Evolutionary conservation across 1,140 invertebrate genomes (phyloP), one percentile per base, ranked within the genome.

Genomic region (Drosophila pseudoananassae): DNA sequence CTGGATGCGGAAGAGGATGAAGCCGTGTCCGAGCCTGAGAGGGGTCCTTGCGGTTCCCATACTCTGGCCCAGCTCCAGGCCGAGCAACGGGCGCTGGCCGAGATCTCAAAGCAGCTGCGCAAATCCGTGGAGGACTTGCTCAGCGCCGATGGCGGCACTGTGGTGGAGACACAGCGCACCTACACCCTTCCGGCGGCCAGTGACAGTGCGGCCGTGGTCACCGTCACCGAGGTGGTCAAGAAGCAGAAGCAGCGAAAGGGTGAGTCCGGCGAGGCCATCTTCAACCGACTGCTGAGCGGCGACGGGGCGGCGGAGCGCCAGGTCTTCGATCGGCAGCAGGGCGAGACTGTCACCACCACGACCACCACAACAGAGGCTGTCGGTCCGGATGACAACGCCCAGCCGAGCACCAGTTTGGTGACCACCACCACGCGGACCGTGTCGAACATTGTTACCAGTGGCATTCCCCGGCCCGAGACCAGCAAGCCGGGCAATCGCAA

Each of bases 41-140:
- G 20, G 17, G 25, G 31, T 5, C 9, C 55, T 5, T 75, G 75
- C 9, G 54, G 75, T 0, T 45, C 53, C 14, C 63, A 76, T 14
- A 90, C 81, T 1, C 54, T 88, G 40, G 90, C 90, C 38, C 72
- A 84, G n/a, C 56, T 91, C 31, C 90, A 91, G 68, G 90, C 90
- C 17, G 90, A 91, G 52, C 90, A 91, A 55, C 76, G 82, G 12
- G 90, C 87, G 20, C 83, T 91, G 70, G 90, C 88, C 43, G 82
- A 91, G 76, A 91, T 91, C 76, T 88, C 90, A 77, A 91, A 91
- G 66, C 90, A 91, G 83, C 15, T 91, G 69, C 85, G 90, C 36
- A 91, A 90, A 52, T 91, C 90, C 25, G 90, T 91, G 1, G 90
- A 91, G 66, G 87, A 91, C 64, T 70, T 91, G 55, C 71, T 91